Evolutionary conservation across 2,797 vertebrate genomes (phyloP), one percentile per base, ranked within the genome.

Genomic region (Scolopax rusticola): DNA sequence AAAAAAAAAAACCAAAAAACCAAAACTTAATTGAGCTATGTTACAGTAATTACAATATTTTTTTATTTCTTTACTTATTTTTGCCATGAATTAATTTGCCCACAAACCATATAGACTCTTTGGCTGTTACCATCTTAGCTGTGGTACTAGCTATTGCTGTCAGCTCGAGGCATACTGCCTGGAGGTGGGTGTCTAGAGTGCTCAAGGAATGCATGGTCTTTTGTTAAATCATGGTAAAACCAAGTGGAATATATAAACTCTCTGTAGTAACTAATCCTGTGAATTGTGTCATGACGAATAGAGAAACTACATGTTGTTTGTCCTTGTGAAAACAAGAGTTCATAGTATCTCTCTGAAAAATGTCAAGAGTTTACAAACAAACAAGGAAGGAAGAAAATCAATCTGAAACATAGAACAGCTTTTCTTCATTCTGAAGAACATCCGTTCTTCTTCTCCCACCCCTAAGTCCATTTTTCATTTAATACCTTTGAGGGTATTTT

Each of bases 221-320:
- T 43, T 70, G 65, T 94, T 75, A 93, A 88, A 88, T 82, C 70
- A 21, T 63, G 85, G 67, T 67, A 84, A 92, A 90, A 95, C 6
- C 65, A 93, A 94, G 43, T 82, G 32, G 48, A 88, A 73, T 91
- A 41, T 12, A 41, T 38, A 86, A 87, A 90, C 15, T 81, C 28
- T 54, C 27, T 59, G 43, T 57, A 82, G 43, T 79, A 84, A 59
- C 63, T 54, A 79, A 75, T 84, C 41, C 21, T 79, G 8, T 67
- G 80, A 73, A 33, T 60, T 76, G 11, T 91, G 30, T 63, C 45
- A 38, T 41, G 82, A 45, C 25, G n/a, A 90, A 33, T 12, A 74
- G 77, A 70, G 79, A 79, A 75, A 79, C 16, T 67, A 33, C 2
- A 0, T 82, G 43, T 48, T 36, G 53, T 24, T 90, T 61, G 28